These are phyloP conservation scores for Tetragnatha versicolor DNA, from an alignment of 1,140 invertebrate genomes.

Conservation along the genomic window DNA sequence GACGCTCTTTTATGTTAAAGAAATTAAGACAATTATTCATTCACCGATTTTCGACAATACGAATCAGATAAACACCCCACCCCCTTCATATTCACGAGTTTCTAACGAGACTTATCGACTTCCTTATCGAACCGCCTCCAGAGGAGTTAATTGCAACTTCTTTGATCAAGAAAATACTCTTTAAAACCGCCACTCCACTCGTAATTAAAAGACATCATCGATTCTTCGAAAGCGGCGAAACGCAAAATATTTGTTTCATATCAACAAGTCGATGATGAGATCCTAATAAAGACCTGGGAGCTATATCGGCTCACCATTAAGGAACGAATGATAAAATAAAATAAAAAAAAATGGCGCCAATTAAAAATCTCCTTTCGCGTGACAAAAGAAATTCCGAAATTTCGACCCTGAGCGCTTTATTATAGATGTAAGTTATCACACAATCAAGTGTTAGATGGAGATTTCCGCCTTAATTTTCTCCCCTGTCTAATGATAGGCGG, in stretches of 20 bases:
- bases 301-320: conserved; percentile 42
- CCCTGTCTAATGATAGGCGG: neutral
- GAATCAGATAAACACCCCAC: no score
- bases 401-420: neutral
- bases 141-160: neutral
- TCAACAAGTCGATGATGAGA: conserved; percentile 47
- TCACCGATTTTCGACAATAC: no score
- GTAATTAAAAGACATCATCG: neutral
- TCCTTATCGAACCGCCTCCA: no score
- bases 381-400: conserved; percentile 32
- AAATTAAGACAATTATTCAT: no score
- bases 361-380: conserved; percentile 40
- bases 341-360: conserved; percentile 30
- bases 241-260: conserved; percentile 46
- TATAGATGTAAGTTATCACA: conserved; percentile 41
- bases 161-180: neutral
- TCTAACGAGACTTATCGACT: no score
- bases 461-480: conserved; percentile 25
- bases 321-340: neutral
- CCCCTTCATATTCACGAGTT: no score
- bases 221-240: neutral
- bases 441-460: conserved; percentile 18
- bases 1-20: no score
- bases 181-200: neutral
- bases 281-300: conserved; percentile 7